Conservation (phyloP, 2,113 vertebrate genomes). For the Seriola rivoliana region DNA sequence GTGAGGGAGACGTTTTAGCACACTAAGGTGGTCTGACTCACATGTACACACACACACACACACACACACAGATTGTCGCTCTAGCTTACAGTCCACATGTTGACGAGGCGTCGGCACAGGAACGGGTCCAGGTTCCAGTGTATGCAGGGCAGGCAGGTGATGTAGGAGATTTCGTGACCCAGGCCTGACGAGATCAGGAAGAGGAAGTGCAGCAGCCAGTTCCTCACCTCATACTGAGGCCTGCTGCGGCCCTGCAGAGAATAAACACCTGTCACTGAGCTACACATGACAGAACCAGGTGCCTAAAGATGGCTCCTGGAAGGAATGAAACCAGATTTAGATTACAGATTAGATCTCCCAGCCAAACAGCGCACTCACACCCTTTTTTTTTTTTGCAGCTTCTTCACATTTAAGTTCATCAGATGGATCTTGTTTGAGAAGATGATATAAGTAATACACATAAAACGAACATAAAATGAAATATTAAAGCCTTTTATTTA, state of each 20-base stretch:
- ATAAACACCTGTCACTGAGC: not conserved
- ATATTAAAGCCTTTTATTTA: too few species aligned
- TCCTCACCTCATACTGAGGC: constrained; percentile 90
- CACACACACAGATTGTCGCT: not conserved
- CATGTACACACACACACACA: not conserved
- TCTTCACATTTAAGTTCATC: not conserved
- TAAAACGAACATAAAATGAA: too few species aligned
- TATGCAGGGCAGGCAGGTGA: constrained; percentile 92
- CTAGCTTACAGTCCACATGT: constrained; percentile 87
- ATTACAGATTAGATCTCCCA: not conserved
- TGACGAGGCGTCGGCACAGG: constrained; percentile 91
- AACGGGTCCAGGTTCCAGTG: constrained; percentile 95
- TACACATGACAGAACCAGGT: not conserved
- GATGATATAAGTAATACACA: too few species aligned
- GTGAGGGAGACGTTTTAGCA: constrained; percentile 27
- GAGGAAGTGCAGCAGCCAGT: constrained; percentile 90
- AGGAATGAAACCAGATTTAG: not conserved
- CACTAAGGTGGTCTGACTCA: not conserved
- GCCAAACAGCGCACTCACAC: not conserved
- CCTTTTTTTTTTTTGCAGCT: not conserved
- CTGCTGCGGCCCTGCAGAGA: constrained; percentile 64
- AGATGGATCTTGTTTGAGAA: too few species aligned
- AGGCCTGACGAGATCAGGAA: constrained; percentile 91
- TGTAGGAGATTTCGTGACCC: constrained; percentile 95
- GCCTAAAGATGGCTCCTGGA: not conserved